phyloP scores from a whole-genome alignment of 30 jellyfish, hydroid and myxozoan species.

The Turritopsis rubra region DNA sequence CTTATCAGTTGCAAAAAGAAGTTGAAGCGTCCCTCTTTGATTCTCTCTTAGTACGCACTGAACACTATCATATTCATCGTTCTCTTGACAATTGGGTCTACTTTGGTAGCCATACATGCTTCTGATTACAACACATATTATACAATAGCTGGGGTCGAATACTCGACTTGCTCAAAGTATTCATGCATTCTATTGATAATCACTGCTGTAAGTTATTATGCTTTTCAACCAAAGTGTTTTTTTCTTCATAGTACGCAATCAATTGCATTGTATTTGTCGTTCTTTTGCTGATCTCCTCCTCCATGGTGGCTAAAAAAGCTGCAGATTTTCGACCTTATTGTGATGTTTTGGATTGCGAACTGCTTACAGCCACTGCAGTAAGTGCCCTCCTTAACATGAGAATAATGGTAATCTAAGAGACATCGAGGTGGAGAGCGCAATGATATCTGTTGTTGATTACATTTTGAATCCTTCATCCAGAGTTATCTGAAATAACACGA shows the following conservation, averaged over 20 bases:
- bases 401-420: neutral
- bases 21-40: neutral
- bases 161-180: conserved; percentile 16
- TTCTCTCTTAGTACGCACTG: conserved; percentile 9
- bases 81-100: conserved; percentile 7
- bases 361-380: conserved; percentile 17
- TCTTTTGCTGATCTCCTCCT: conserved; percentile 7
- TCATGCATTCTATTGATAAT: neutral
- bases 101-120: conserved; percentile 11
- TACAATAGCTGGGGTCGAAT: conserved; percentile 8
- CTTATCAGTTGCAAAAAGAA: no score
- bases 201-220: conserved; percentile 11
- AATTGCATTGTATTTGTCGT: neutral
- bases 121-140: neutral
- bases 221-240: no score
- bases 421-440: neutral
- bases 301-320: conserved; percentile 19
- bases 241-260: conserved; percentile 20
- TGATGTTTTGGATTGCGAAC: neutral
- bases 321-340: conserved; percentile 2
- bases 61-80: neutral
- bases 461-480: no score
- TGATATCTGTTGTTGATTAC: neutral
- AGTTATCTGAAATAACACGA: no score
- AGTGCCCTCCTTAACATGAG: neutral